Evolutionary conservation across 2,888 invertebrate species (phyloP).

Genomic region (Xestia xanthographa): DNA sequence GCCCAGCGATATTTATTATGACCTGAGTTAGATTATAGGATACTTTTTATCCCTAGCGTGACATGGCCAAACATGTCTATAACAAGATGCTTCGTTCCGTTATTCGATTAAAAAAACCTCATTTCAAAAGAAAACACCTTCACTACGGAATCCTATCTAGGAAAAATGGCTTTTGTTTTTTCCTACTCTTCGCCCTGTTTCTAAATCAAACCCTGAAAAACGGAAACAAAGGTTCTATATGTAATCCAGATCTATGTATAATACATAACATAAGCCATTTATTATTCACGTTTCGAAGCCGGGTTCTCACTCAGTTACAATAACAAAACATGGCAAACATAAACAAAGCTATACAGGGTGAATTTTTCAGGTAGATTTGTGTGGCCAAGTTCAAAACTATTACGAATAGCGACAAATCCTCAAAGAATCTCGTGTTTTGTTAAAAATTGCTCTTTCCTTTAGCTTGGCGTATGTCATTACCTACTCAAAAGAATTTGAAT

Average conservation of each 20-base stretch:
- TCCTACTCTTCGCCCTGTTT: neutral
- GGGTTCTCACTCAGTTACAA: conserved; percentile 25
- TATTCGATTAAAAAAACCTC: neutral
- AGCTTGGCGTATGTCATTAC: no score
- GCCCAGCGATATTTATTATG: no score
- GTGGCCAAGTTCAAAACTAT: neutral
- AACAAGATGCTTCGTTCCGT: neutral
- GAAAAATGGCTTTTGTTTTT: neutral
- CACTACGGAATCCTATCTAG: neutral
- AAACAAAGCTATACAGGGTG: conserved; percentile 17
- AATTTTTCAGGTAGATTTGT: neutral
- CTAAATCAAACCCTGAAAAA: neutral
- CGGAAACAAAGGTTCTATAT: neutral
- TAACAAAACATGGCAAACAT: conserved; percentile 29
- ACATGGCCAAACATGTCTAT: neutral
- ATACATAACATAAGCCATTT: conserved; percentile 14
- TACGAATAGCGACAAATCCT: no score
- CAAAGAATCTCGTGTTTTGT: no score
- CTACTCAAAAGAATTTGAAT: no score
- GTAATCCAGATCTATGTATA: neutral
- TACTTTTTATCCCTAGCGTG: no score
- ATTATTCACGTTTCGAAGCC: conserved; percentile 22
- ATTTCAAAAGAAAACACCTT: neutral
- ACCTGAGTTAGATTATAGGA: no score
- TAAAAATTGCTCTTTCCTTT: no score